Evolutionary conservation across 2,797 vertebrate genomes (phyloP).

Genomic region (Diplodus puntazzo): DNA sequence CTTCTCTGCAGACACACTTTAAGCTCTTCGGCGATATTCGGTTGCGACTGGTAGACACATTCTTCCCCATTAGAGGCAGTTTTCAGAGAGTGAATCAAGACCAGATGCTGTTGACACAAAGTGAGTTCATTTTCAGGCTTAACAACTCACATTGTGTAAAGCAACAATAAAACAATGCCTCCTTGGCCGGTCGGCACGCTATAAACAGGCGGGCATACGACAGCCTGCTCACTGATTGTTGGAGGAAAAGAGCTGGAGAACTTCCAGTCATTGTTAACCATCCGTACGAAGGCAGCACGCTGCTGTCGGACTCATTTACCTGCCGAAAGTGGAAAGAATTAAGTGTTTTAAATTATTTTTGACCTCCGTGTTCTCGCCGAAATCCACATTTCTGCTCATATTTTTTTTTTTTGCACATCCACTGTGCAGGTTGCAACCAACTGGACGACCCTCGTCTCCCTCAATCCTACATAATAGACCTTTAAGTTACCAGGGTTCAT

Average conservation of each 20-base stretch:
- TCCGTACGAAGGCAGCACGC: slow-evolving; percentile 17
- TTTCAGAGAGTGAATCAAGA: slow-evolving; percentile 28
- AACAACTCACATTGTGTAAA: slow-evolving; percentile 70
- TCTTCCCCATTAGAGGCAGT: slow-evolving; percentile 26
- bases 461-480: too few relatives aligned
- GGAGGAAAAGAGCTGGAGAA: slow-evolving; percentile 34
- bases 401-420: neutral
- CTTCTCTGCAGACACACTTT: neutral
- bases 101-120: slow-evolving; percentile 61
- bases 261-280: slow-evolving; percentile 61
- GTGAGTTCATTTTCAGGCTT: slow-evolving; percentile 63
- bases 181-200: slow-evolving; percentile 44
- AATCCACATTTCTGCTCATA: neutral
- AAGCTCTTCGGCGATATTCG: neutral
- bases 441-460: too few relatives aligned
- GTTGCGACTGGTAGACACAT: slow-evolving; percentile 1
- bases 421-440: too few relatives aligned
- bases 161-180: slow-evolving; percentile 72
- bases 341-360: neutral
- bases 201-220: slow-evolving; percentile 44
- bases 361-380: neutral
- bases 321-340: neutral
- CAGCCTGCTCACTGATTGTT: slow-evolving; percentile 10
- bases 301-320: slow-evolving; percentile 7
- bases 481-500: neutral